Base-by-base conservation (phyloP, 2,888 invertebrate genomes). In the Cyrtodaria siliqua region DNA sequence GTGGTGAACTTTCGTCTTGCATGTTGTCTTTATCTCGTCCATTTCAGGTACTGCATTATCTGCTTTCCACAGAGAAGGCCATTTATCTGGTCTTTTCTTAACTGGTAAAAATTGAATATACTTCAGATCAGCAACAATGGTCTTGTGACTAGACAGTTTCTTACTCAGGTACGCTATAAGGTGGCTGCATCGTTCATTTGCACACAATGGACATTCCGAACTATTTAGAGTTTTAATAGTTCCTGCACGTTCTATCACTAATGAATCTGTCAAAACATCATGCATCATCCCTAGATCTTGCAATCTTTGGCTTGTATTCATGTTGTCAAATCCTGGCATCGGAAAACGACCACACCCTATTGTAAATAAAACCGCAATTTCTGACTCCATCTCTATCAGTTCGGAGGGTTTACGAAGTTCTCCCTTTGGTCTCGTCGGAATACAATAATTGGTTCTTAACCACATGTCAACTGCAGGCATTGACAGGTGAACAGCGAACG, bases 281-380 rank as follows among this genome's bases (percentile, higher is more conserved):
- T 44, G 33, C 26, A 72, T 62, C 87, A 88, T 86, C 2, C 87
- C 87, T 16, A 88, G 77, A 16, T 68, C 33, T 23, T 53, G 40
- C 8, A 88, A 50, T 12, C 62, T 42, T 8, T 44, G 50, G n/a
- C 82, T 60, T 14, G 53, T 50, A 23, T 44, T 23, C 62, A 50
- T 24, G n/a, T 56, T 20, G 26, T 55, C 55, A 24, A 62, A 57
- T 16, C 67, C 38, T 12, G 8, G 6, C 16, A 18, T 40, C 2
- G 88, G 87, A 70, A 90, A 90, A 4, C 82, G 47, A n/a, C 73
- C 86, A 52, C 91, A 90, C 3, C 57, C 69, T 16, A 57, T 47
- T 1, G 38, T 18, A 55, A 79, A 90, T 53, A 90, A 69, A 2
- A 44, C 33, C 14, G 86, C 78, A 8, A 84, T 40, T 16, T 66